Conservation (phyloP, 37 sponge, comb jelly and placozoan species). For the Halisarca cf. caerulea region DNA sequence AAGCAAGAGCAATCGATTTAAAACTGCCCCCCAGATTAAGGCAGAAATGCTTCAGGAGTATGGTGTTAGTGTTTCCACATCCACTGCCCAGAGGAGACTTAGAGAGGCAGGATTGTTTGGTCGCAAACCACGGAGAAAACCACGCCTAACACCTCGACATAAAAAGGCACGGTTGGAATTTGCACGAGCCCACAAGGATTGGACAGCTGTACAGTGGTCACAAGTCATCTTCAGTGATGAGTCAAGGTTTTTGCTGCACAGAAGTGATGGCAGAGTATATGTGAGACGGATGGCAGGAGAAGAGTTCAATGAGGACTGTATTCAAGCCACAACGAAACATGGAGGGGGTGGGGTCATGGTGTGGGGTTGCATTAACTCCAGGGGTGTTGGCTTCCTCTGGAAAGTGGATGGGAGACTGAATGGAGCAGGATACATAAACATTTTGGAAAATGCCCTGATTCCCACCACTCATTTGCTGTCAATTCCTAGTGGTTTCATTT, state of each 20-base stretch:
- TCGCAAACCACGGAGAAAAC: neutral
- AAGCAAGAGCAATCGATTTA: neutral
- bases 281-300: neutral
- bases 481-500: neutral
- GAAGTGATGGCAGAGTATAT: neutral
- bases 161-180: neutral
- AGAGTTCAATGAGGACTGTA: neutral
- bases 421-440: neutral
- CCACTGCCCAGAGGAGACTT: neutral
- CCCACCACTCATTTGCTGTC: neutral
- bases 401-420: neutral
- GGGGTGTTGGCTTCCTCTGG: neutral
- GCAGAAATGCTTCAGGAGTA: neutral
- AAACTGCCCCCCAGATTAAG: neutral
- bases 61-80: neutral
- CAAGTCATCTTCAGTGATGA: neutral
- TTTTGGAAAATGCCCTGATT: neutral
- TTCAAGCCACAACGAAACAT: neutral
- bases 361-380: neutral
- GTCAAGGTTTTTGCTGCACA: neutral
- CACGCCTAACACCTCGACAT: neutral
- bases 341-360: neutral
- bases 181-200: neutral
- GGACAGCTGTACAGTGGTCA: neutral
- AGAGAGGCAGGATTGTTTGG: neutral